These are phyloP conservation scores for Tyria jacobaeae DNA, from an alignment of 2,888 invertebrate species.

Conservation along the genomic window DNA sequence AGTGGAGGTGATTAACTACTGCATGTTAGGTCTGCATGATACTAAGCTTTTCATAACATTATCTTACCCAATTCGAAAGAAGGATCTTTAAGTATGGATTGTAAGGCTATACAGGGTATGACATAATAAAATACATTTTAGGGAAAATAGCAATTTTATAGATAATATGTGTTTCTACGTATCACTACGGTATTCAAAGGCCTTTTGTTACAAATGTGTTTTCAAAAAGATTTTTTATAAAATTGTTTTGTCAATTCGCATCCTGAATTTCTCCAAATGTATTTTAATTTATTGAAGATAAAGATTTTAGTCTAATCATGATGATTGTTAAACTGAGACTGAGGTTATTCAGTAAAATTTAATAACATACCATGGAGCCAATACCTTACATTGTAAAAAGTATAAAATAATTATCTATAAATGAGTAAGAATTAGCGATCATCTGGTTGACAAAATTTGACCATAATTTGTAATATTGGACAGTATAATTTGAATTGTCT, in stretches of 20 bases:
- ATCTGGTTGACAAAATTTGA: too few relatives aligned
- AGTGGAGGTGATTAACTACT: neutral
- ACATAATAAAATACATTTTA: too few relatives aligned
- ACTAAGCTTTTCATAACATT: neutral
- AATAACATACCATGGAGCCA: neutral
- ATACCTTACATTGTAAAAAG: too few relatives aligned
- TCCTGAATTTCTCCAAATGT: neutral
- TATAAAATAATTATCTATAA: too few relatives aligned
- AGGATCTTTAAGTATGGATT: too few relatives aligned
- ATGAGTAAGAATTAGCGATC: neutral
- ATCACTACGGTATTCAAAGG: neutral
- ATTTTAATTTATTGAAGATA: too few relatives aligned
- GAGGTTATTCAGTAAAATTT: neutral
- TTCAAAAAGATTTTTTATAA: neutral
- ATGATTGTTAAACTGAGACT: neutral
- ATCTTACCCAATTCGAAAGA: too few relatives aligned
- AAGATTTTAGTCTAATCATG: neutral
- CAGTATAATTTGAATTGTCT: too few relatives aligned
- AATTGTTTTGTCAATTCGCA: neutral
- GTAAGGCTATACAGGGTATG: too few relatives aligned
- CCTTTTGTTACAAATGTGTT: neutral
- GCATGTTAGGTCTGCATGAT: neutral
- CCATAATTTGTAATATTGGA: too few relatives aligned
- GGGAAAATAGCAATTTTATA: too few relatives aligned
- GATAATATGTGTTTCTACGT: too few relatives aligned